These are phyloP conservation scores for Mizuhopecten yessoensis DNA, from an alignment of 1,140 invertebrate species.

Conservation along the genomic window DNA sequence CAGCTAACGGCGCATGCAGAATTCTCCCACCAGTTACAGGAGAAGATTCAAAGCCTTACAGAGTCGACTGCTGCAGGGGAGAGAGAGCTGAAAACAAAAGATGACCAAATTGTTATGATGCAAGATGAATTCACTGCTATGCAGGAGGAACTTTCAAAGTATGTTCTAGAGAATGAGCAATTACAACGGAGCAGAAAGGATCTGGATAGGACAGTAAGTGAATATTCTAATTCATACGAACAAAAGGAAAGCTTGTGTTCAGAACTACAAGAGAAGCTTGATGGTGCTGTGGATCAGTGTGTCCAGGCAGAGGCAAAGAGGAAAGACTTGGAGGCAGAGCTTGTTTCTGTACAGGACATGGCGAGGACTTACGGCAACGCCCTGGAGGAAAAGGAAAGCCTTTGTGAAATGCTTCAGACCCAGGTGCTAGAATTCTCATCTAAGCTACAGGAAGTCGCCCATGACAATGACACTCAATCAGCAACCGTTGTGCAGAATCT, in stretches of 20 bases:
- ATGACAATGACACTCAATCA: neutral
- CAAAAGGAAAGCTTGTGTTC: neutral
- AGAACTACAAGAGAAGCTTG: neutral
- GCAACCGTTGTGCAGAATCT: neutral
- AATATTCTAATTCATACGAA: neutral
- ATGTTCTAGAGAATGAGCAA: neutral
- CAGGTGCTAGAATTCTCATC: slow-evolving; percentile 17
- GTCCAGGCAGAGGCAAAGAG: slow-evolving; percentile 39
- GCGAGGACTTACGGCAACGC: slow-evolving; percentile 38
- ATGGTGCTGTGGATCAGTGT: neutral
- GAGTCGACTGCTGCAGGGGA: slow-evolving; percentile 59
- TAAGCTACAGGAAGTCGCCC: neutral
- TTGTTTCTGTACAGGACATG: slow-evolving; percentile 45
- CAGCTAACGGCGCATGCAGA: slow-evolving; percentile 69
- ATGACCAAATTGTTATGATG: slow-evolving; percentile 50
- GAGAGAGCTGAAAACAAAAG: slow-evolving; percentile 58
- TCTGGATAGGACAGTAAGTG: neutral
- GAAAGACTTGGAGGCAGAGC: slow-evolving; percentile 45
- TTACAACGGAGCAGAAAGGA: neutral
- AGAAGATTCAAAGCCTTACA: slow-evolving; percentile 69
- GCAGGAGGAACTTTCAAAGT: neutral
- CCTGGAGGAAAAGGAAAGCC: slow-evolving; percentile 50
- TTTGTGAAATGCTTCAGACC: neutral
- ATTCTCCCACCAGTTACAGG: slow-evolving; percentile 71
- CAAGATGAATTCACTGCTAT: slow-evolving; percentile 42